Evolutionary conservation across 1,140 invertebrate species (phyloP).

Genomic region (Drosophila sechellia): DNA sequence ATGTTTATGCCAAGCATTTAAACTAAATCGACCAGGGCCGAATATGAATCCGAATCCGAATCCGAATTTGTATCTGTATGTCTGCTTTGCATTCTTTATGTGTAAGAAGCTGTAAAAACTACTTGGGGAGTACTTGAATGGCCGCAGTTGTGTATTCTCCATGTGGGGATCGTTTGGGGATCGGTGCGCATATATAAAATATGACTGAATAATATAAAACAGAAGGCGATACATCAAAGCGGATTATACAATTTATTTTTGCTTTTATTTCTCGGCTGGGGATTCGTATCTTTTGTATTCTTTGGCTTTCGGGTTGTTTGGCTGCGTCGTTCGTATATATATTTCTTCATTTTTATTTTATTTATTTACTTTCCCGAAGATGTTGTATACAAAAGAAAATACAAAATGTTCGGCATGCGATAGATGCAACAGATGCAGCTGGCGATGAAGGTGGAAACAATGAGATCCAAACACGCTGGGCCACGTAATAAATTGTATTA

Average conservation of each 20-base stretch:
- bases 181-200: slow-evolving; percentile 60
- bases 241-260: slow-evolving; percentile 81
- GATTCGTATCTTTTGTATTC: slow-evolving; percentile 40
- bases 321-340: slow-evolving; percentile 34
- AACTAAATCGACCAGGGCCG: slow-evolving; percentile 49
- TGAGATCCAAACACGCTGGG: slow-evolving; percentile 39
- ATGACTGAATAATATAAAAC: slow-evolving; percentile 80
- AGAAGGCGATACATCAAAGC: slow-evolving; percentile 80
- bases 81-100: slow-evolving; percentile 42
- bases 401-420: slow-evolving; percentile 25
- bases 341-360: slow-evolving; percentile 79
- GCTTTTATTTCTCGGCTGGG: slow-evolving; percentile 62
- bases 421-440: slow-evolving; percentile 65
- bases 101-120: slow-evolving; percentile 55
- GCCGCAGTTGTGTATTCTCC: slow-evolving; percentile 36
- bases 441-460: slow-evolving; percentile 6
- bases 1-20: slow-evolving; percentile 71
- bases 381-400: slow-evolving; percentile 57
- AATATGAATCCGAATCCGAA: slow-evolving; percentile 1
- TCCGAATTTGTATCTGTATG: neutral
- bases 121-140: slow-evolving; percentile 52
- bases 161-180: slow-evolving; percentile 21
- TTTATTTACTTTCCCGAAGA: slow-evolving; percentile 71
- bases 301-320: slow-evolving; percentile 39
- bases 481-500: slow-evolving; percentile 77